Evolutionary conservation across 2,797 vertebrate genomes (phyloP), one percentile per base, ranked within the genome.

Genomic region (Telmatherina bonti): DNA sequence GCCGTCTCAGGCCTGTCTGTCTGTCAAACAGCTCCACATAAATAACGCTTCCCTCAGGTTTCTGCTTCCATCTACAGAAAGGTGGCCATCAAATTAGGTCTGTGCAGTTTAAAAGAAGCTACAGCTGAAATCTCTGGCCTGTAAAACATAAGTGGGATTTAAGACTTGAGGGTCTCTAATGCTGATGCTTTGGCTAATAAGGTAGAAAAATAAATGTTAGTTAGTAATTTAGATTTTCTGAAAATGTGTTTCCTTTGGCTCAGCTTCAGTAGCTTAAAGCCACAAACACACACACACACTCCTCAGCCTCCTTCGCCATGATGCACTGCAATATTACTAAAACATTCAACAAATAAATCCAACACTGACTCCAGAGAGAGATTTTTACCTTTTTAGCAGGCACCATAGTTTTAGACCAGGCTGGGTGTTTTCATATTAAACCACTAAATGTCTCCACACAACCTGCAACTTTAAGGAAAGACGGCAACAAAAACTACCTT

Each of bases 1-100:
- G 81, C 78, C 85, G 80, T 74, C 38, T 65, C 76, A 83, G 75
- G 59, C 64, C 78, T 70, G 89, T 82, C 78, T 87, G 83, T 89
- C 84, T 88, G 83, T 89, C 82, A 88, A 81, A 79, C 78, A 45
- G 35, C 73, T 79, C 63, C 72, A 83, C 58, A 57, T 67, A 70
- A 82, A 82, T 26, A 69, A n/a, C 65, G 24, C 67, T 70, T 69
- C 62, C 65, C 71, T 54, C 62, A 51, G 69, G 76, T 80, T 74
- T 67, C 61, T 69, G 43, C 65, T 5, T 60, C 54, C n/a, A 7
- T 72, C 57, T 59, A 45, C 63, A 74, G 68, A 74, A 65, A 67
- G 47, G 52, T 58, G 63, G 62, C 71, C 73, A 62, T 66, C 71
- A 68, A 65, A 76, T 67, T 36, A 56, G 35, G n/a, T 24, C 41